Evolutionary conservation across 2,797 vertebrate genomes (phyloP).

Genomic region (Lepidocolaptes lacrymiger): DNA sequence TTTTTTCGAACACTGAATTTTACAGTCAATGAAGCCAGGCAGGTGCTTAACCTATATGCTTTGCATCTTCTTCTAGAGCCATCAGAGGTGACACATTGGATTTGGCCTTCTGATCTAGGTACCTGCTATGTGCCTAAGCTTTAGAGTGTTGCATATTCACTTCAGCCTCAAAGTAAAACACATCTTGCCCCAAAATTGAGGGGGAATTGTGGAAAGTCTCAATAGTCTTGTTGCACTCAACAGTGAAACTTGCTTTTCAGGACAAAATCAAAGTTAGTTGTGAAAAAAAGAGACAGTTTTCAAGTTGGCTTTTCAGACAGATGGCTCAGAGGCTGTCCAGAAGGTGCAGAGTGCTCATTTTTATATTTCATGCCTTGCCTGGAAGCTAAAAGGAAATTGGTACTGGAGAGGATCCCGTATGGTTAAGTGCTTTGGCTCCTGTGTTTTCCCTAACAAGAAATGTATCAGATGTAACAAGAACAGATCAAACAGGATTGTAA

Average conservation of each 20-base stretch:
- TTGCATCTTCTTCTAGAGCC: neutral
- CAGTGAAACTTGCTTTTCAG: neutral
- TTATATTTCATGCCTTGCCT: neutral
- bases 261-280: neutral
- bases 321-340: neutral
- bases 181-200: neutral
- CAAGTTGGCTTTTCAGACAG: neutral
- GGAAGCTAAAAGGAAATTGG: neutral
- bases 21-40: neutral
- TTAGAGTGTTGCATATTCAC: neutral
- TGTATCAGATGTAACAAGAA: neutral
- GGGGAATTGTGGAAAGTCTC: neutral
- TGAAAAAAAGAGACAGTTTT: neutral
- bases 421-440: neutral
- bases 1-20: neutral
- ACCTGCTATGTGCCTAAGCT: neutral
- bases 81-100: neutral
- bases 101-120: neutral
- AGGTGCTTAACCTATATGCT: rapidly evolving
- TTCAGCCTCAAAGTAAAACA: neutral
- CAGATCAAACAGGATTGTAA: neutral
- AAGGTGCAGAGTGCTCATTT: neutral
- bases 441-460: neutral
- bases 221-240: neutral
- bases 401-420: neutral